Evolutionary conservation across 2,888 invertebrate genomes (phyloP).

Genomic region (Microctonus hyperodae): DNA sequence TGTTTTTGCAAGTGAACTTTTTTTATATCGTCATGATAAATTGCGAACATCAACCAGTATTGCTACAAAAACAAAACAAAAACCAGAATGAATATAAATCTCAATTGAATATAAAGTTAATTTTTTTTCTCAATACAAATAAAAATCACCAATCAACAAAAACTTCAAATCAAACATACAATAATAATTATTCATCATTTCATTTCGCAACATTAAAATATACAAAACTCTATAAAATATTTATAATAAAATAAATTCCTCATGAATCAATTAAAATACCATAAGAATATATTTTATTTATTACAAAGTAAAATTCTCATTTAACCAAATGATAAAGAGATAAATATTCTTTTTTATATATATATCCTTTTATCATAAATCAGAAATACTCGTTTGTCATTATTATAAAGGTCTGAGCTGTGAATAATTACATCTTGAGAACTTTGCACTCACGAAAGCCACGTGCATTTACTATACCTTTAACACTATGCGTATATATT

Average conservation of each 20-base stretch:
- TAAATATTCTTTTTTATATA: neutral
- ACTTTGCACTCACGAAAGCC: slow-evolving; percentile 32
- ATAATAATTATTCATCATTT: too few relatives aligned
- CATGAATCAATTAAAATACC: neutral
- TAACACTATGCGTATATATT: neutral
- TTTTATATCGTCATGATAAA: too few relatives aligned
- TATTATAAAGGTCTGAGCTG: slow-evolving; percentile 57
- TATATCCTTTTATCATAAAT: slow-evolving; percentile 1
- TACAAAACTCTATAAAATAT: neutral
- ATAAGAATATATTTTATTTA: neutral
- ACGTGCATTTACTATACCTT: slow-evolving; percentile 3
- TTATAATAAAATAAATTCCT: slow-evolving; percentile 3
- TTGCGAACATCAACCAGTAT: too few relatives aligned
- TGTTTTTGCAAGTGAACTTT: too few relatives aligned
- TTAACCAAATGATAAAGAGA: neutral
- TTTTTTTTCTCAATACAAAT: too few relatives aligned
- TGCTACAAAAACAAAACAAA: too few relatives aligned
- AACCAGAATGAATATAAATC: too few relatives aligned
- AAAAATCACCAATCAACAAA: too few relatives aligned
- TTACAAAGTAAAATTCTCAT: neutral
- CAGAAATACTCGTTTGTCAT: slow-evolving; percentile 51
- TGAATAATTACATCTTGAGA: slow-evolving; percentile 56
- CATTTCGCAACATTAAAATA: too few relatives aligned
- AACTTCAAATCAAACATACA: too few relatives aligned
- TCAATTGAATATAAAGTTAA: too few relatives aligned